Conservation (phyloP, 2,797 vertebrate genomes). For the Sebastes reedi region DNA sequence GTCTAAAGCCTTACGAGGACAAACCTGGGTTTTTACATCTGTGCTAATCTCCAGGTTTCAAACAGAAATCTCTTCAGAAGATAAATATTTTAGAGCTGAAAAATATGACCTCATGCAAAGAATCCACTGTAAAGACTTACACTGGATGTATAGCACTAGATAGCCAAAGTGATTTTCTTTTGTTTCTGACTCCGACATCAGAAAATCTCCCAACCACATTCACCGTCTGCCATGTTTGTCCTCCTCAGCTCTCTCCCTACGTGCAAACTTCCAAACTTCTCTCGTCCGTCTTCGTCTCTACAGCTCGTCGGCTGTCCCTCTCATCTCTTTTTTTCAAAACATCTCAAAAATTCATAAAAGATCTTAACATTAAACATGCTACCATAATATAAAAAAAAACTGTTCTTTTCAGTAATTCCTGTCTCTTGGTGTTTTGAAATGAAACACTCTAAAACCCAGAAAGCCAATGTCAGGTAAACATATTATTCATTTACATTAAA, state of each 20-base stretch:
- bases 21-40: conserved; percentile 1
- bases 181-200: conserved; percentile 8
- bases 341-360: conserved; percentile 8
- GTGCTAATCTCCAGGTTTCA: conserved; percentile 41
- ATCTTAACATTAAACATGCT: conserved; percentile 44
- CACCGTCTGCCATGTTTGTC: conserved; percentile 34
- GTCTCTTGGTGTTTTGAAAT: conserved; percentile 14
- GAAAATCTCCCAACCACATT: conserved; percentile 44
- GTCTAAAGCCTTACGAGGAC: conserved; percentile 32
- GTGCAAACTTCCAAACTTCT: conserved; percentile 69
- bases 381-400: conserved; percentile 31
- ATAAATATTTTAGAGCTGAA: conserved; percentile 21
- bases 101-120: conserved; percentile 37
- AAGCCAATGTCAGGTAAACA: conserved; percentile 30
- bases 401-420: conserved; percentile 17
- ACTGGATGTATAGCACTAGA: conserved; percentile 6
- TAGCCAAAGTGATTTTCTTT: conserved; percentile 6
- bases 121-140: conserved; percentile 32
- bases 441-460: conserved; percentile 46
- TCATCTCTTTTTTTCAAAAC: conserved; percentile 14
- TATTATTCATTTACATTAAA: conserved; percentile 19
- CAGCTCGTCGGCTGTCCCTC: conserved; percentile 29
- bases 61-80: conserved; percentile 53
- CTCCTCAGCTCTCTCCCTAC: conserved; percentile 55
- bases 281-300: conserved; percentile 30